Evolutionary conservation across 1,140 invertebrate species (phyloP).

Genomic region (Anastrepha obliqua): DNA sequence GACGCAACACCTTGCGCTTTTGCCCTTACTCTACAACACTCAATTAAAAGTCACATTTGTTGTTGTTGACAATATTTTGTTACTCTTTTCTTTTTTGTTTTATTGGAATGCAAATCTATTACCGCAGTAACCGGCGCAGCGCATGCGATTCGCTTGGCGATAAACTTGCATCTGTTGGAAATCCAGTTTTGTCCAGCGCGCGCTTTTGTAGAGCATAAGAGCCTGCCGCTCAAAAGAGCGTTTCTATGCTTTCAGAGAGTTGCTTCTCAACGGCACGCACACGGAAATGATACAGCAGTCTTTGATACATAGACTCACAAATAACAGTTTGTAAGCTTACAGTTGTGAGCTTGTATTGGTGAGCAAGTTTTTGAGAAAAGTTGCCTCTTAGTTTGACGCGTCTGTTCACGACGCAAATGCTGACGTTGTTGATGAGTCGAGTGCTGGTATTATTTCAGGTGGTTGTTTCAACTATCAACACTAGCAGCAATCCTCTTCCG

Average conservation of each 20-base stretch:
- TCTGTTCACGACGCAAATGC: neutral
- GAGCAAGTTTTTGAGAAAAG: neutral
- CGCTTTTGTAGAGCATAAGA: neutral
- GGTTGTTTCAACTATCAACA: slow-evolving; percentile 4
- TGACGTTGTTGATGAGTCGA: neutral
- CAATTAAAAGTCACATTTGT: neutral
- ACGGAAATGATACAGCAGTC: neutral
- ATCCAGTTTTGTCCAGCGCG: neutral
- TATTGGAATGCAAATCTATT: neutral
- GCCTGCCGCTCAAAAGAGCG: neutral
- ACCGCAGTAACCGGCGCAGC: neutral
- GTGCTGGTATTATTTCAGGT: slow-evolving; percentile 39
- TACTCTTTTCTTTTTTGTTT: slow-evolving; percentile 38
- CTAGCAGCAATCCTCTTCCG: neutral
- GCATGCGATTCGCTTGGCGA: slow-evolving; percentile 20
- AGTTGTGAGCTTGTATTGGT: neutral
- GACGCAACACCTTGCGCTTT: neutral
- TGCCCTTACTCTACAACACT: neutral
- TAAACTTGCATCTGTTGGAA: slow-evolving; percentile 38
- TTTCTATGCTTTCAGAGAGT: neutral
- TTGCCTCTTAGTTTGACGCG: slow-evolving; percentile 21
- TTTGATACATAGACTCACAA: no score
- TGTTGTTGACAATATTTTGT: slow-evolving; percentile 33
- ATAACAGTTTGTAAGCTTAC: slow-evolving; percentile 19
- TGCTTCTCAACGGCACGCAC: neutral